Percentiles rank a stretch among this genome's conserved stretches.
Conservation (phyloP, 2,888 invertebrate genomes). For the Pegoplata infirma region DNA sequence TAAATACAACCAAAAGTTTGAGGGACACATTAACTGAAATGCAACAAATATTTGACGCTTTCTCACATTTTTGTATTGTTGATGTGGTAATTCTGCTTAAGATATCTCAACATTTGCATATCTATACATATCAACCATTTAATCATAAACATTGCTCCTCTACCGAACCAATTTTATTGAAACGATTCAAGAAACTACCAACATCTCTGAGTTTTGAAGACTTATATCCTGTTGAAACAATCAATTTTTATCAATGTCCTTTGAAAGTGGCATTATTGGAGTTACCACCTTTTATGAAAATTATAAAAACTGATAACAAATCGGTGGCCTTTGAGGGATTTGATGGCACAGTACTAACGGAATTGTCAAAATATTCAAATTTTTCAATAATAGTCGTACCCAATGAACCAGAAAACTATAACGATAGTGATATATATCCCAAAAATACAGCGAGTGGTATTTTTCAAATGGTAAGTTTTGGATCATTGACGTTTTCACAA, state of each 20-base stretch:
- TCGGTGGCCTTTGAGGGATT: slow-evolving; percentile 25
- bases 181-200: neutral
- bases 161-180: neutral
- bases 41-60: slow-evolving; percentile 4
- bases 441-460: slow-evolving; percentile 67
- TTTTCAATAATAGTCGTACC: slow-evolving; percentile 60
- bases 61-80: slow-evolving; percentile 5
- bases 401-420: slow-evolving; percentile 63
- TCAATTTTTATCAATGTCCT: slow-evolving; percentile 24
- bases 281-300: slow-evolving; percentile 63
- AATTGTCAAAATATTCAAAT: slow-evolving; percentile 63
- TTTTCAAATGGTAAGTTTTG: slow-evolving; percentile 59
- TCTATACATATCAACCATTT: slow-evolving; percentile 12
- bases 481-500: too few relatives aligned
- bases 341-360: slow-evolving; percentile 64
- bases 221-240: slow-evolving; percentile 5
- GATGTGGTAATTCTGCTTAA: slow-evolving; percentile 8
- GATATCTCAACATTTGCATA: neutral
- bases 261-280: slow-evolving; percentile 64
- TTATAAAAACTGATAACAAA: neutral
- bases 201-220: neutral
- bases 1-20: neutral
- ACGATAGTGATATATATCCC: slow-evolving; percentile 60
- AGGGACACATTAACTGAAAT: neutral
- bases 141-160: neutral